These are phyloP conservation scores for Fabriciana adippe DNA, from an alignment of 2,888 invertebrate genomes.

Conservation along the genomic window DNA sequence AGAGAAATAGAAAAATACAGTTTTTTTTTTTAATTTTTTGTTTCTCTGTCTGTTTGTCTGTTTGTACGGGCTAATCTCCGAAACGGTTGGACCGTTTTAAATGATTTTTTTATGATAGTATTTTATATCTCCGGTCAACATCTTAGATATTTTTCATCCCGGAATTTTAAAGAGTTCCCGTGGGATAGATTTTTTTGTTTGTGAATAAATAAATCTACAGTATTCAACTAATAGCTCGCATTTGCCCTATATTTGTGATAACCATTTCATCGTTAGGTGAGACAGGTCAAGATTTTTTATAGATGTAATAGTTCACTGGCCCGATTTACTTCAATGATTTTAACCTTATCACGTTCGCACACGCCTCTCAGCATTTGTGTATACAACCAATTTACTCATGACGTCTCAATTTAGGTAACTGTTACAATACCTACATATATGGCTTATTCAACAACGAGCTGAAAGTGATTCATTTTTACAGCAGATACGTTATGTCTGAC, in stretches of 20 bases:
- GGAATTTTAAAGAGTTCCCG: too few species aligned
- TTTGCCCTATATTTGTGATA: background rate
- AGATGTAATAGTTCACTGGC: slow-evolving; percentile 54
- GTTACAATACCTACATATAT: slow-evolving; percentile 57
- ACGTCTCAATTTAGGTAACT: slow-evolving; percentile 75
- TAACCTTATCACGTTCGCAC: slow-evolving; percentile 63
- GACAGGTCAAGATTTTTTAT: slow-evolving; percentile 20
- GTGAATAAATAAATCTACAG: background rate
- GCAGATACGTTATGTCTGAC: slow-evolving; percentile 52
- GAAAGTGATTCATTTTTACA: slow-evolving; percentile 73
- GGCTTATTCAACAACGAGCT: slow-evolving; percentile 63
- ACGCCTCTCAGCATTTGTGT: slow-evolving; percentile 59
- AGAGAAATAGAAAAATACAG: too few species aligned
- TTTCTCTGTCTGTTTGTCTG: too few species aligned
- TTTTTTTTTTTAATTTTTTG: too few species aligned
- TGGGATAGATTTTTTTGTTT: too few species aligned
- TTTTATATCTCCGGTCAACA: too few species aligned
- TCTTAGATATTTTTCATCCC: too few species aligned
- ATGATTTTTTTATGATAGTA: too few species aligned
- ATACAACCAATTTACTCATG: slow-evolving; percentile 66
- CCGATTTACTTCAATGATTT: slow-evolving; percentile 58
- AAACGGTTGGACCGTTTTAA: too few species aligned
- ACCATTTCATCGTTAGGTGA: background rate
- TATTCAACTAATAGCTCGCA: background rate
- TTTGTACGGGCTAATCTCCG: too few species aligned